Evolutionary conservation across 2,113 vertebrate species (phyloP).

Genomic region (Elaphurus davidianus): DNA sequence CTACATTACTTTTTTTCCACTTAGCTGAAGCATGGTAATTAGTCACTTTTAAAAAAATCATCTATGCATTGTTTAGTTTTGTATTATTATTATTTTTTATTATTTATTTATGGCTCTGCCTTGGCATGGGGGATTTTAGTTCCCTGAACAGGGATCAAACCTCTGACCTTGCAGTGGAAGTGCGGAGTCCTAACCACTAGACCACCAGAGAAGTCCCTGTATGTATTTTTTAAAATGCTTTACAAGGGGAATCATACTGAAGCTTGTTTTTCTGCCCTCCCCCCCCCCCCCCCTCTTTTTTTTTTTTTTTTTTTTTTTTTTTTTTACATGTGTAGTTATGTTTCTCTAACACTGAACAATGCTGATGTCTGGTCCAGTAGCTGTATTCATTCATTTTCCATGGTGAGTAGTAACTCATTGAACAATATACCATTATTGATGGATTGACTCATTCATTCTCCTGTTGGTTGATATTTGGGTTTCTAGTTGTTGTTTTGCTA

Average conservation of each 20-base stretch:
- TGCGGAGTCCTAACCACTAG: neutral
- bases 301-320: too few species aligned
- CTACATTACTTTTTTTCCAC: neutral
- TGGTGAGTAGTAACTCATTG: neutral
- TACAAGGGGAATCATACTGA: neutral
- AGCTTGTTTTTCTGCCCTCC: neutral
- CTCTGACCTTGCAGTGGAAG: neutral
- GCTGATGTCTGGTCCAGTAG: neutral
- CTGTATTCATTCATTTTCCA: neutral
- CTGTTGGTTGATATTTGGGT: neutral
- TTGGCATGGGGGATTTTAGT: neutral
- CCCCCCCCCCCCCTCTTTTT: too few species aligned
- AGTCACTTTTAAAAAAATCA: neutral
- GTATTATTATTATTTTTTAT: too few species aligned
- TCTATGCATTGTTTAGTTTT: neutral
- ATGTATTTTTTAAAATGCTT: neutral
- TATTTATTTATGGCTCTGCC: neutral
- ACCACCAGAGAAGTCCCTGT: neutral
- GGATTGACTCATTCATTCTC: neutral
- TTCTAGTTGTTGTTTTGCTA: neutral
- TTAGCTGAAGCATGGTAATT: neutral
- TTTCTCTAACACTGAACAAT: neutral
- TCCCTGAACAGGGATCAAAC: neutral
- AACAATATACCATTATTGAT: neutral
- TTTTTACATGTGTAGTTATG: neutral